These are phyloP conservation scores for Gila orcuttii DNA, from an alignment of 2,113 vertebrate genomes.

Conservation along the genomic window DNA sequence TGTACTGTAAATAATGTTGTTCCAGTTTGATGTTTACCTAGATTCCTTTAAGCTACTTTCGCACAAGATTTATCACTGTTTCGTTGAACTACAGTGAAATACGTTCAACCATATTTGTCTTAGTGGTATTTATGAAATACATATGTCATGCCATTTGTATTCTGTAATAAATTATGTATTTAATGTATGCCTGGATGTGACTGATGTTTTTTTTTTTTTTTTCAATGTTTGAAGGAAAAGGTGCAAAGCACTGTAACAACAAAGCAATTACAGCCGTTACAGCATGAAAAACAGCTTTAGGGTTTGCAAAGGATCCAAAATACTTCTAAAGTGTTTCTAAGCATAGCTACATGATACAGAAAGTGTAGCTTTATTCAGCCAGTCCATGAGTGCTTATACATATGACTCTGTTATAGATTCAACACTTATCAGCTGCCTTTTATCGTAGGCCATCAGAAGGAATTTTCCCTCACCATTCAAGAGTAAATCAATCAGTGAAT, in stretches of 20 bases:
- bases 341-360: not conserved
- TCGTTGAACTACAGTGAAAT: slow-evolving; percentile 57
- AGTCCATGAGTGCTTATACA: not conserved
- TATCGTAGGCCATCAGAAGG: not conserved
- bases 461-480: not conserved
- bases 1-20: slow-evolving; percentile 52
- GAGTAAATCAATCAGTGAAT: slow-evolving; percentile 28
- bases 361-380: not conserved
- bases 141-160: slow-evolving; percentile 64
- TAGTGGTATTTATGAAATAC: slow-evolving; percentile 73
- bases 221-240: not conserved
- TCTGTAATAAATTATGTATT: slow-evolving; percentile 77
- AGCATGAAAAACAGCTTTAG: not conserved
- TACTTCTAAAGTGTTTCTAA: not conserved
- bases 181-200: slow-evolving; percentile 50
- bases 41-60: slow-evolving; percentile 64
- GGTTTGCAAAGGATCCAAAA: not conserved
- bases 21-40: slow-evolving; percentile 75
- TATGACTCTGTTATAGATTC: not conserved
- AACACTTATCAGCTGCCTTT: not conserved
- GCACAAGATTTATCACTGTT: slow-evolving; percentile 70
- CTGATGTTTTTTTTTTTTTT: not conserved
- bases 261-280: not conserved
- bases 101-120: slow-evolving; percentile 63
- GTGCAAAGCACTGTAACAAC: not conserved